Evolutionary conservation across 1,140 invertebrate genomes (phyloP).

Genomic region (Stegodyphus mimosarum): DNA sequence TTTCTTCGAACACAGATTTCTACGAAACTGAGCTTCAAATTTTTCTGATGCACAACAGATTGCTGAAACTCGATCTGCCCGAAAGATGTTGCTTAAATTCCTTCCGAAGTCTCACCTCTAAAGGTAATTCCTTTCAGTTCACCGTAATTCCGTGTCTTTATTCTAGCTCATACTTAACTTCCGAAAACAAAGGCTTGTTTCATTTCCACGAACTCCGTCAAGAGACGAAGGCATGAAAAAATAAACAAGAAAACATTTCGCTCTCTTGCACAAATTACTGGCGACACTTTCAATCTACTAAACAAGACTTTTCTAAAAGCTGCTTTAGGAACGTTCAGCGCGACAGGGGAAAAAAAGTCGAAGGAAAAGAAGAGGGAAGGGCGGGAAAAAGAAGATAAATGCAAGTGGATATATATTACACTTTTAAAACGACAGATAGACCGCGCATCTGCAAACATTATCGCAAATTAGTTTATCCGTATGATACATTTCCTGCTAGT

Average conservation of each 20-base stretch:
- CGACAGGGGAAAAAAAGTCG: background rate
- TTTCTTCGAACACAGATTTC: too few species aligned
- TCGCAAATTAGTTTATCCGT: slow-evolving; percentile 40
- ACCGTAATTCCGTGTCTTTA: too few species aligned
- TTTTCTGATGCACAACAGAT: too few species aligned
- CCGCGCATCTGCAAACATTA: slow-evolving; percentile 17
- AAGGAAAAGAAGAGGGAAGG: background rate
- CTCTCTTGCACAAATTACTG: slow-evolving; percentile 20
- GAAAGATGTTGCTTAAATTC: too few species aligned
- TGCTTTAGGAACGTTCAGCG: background rate
- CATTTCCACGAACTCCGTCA: background rate
- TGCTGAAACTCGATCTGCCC: too few species aligned
- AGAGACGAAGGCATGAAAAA: background rate
- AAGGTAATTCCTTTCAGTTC: too few species aligned
- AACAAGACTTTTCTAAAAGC: slow-evolving; percentile 39
- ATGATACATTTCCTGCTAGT: background rate
- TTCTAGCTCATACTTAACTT: slow-evolving; percentile 10
- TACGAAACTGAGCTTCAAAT: too few species aligned
- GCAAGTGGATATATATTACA: slow-evolving; percentile 16
- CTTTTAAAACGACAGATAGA: slow-evolving; percentile 23
- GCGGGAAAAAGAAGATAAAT: slow-evolving; percentile 2
- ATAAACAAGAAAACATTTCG: slow-evolving; percentile 11
- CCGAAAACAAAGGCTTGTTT: slow-evolving; percentile 35
- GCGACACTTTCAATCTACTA: slow-evolving; percentile 38
- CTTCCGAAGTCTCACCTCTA: too few species aligned